phyloP scores from a whole-genome alignment of 2,113 vertebrate genomes.

The Patagioenas fasciata region DNA sequence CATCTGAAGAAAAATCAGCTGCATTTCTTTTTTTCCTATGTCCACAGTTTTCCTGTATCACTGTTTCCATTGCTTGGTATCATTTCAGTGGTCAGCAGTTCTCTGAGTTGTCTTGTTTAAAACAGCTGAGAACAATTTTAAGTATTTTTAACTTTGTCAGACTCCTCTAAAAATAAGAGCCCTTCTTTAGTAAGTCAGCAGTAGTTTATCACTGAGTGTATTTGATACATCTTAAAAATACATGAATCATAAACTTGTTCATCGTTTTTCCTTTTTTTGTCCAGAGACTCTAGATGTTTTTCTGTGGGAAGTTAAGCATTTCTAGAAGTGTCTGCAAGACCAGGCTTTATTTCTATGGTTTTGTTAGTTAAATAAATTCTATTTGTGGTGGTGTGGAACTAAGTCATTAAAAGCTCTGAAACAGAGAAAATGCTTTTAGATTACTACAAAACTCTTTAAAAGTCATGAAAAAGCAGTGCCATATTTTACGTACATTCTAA shows the following conservation, averaged over 20 bases:
- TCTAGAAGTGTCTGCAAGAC: background rate
- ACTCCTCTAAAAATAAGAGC: background rate
- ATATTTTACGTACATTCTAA: background rate
- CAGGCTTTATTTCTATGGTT: background rate
- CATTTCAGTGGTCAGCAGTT: background rate
- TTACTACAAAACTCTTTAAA: background rate
- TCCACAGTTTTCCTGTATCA: background rate
- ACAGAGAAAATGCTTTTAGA: background rate
- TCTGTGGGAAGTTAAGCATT: background rate
- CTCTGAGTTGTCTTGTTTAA: background rate
- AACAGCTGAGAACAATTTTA: background rate
- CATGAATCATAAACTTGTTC: background rate
- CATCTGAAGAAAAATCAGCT: conserved; percentile 10
- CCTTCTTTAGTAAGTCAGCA: background rate
- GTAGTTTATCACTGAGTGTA: background rate
- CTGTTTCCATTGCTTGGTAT: background rate
- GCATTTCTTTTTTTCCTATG: background rate
- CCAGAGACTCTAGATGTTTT: background rate
- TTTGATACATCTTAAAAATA: background rate
- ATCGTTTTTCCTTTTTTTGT: background rate
- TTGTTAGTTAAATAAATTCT: background rate
- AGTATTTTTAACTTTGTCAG: background rate
- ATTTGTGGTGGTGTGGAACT: background rate
- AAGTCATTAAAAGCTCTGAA: background rate
- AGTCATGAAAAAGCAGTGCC: background rate